phyloP scores from a whole-genome alignment of 2,888 invertebrate genomes.

The Cephus pygmeus region DNA sequence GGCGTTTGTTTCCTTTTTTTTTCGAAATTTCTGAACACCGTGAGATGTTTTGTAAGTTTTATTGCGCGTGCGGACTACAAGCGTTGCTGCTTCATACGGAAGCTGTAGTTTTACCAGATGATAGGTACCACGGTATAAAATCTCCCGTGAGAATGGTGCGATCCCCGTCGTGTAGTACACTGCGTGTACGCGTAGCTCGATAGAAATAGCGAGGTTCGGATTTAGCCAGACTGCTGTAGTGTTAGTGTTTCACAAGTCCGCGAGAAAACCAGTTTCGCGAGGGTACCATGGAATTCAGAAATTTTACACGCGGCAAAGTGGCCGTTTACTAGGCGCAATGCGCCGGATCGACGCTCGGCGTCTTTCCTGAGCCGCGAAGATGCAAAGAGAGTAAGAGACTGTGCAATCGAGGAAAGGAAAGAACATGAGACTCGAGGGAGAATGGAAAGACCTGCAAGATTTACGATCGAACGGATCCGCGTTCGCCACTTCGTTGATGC shows the following conservation, averaged over 20 bases:
- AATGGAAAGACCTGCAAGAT: conserved; percentile 25
- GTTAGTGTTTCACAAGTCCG: background rate
- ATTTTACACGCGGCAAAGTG: conserved; percentile 36
- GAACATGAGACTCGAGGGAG: background rate
- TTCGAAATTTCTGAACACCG: background rate
- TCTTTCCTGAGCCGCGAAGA: background rate
- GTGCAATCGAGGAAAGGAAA: background rate
- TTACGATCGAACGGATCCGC: conserved; percentile 40
- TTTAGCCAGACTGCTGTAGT: background rate
- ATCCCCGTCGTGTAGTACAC: background rate
- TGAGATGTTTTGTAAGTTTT: background rate
- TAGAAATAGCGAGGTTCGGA: background rate
- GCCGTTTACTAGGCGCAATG: conserved; percentile 32
- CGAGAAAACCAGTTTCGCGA: background rate
- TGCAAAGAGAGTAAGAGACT: background rate
- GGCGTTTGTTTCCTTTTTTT: too few relatives aligned
- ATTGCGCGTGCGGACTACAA: too few relatives aligned
- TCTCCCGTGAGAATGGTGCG: background rate
- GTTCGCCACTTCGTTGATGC: conserved; percentile 23
- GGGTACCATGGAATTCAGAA: conserved; percentile 13
- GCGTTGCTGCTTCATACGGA: background rate
- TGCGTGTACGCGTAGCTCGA: background rate
- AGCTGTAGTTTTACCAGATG: background rate
- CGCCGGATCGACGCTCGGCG: conserved; percentile 9
- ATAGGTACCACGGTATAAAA: background rate